phyloP scores from a whole-genome alignment of 2,797 vertebrate species.

The Agapornis canus region DNA sequence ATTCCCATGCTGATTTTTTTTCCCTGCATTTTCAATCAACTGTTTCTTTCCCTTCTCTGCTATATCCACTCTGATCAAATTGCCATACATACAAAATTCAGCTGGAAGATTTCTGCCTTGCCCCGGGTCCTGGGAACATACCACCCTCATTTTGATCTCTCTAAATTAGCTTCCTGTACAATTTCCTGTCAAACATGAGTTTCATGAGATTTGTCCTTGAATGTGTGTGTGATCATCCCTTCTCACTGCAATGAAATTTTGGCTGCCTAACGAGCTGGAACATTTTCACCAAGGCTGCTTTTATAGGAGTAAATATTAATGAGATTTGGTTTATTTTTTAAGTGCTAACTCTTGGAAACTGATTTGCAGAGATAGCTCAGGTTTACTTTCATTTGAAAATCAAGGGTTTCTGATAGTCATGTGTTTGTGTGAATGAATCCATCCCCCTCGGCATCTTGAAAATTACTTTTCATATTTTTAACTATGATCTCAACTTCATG shows the following conservation, averaged over 20 bases:
- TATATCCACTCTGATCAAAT: constrained; percentile 50
- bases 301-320: constrained; percentile 26
- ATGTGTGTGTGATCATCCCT: constrained; percentile 50
- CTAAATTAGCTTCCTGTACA: constrained; percentile 73
- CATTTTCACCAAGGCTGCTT: constrained; percentile 32
- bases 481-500: not conserved
- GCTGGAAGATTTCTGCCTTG: constrained; percentile 63
- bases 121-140: constrained; percentile 78
- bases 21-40: not conserved
- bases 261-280: constrained; percentile 51
- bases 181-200: constrained; percentile 74
- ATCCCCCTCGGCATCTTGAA: not conserved
- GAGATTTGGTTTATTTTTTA: constrained; percentile 6
- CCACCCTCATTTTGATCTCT: constrained; percentile 73
- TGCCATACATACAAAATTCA: constrained; percentile 58
- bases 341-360: not conserved
- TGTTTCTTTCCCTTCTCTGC: not conserved
- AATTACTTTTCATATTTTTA: not conserved
- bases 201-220: constrained; percentile 73
- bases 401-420: not conserved
- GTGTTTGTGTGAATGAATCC: not conserved
- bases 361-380: not conserved
- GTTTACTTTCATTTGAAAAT: not conserved
- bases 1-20: not conserved
- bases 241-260: constrained; percentile 19